Conservation (phyloP, 2,113 vertebrate species). For the Anas platyrhynchos region DNA sequence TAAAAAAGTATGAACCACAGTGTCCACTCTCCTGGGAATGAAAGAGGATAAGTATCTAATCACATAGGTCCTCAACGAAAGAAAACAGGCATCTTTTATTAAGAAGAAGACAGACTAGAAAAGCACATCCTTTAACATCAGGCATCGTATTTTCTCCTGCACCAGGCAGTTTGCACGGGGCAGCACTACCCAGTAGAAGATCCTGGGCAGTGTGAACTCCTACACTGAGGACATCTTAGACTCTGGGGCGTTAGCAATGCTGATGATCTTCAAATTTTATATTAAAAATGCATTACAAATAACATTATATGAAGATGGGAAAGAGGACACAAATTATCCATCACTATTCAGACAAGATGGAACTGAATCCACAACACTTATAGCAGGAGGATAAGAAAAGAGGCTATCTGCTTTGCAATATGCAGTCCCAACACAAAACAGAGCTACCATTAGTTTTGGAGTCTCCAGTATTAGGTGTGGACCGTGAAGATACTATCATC, state of each 20-base stretch:
- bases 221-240: background rate
- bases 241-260: background rate
- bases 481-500: background rate
- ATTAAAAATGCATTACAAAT: background rate
- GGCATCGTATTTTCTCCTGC: background rate
- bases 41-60: background rate
- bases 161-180: background rate
- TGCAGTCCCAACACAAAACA: background rate
- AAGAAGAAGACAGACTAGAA: background rate
- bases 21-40: background rate
- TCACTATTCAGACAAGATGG: background rate
- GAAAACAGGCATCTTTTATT: background rate
- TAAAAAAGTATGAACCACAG: background rate
- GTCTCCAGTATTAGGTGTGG: background rate
- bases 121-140: background rate
- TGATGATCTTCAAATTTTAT: background rate
- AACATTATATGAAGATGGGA: background rate
- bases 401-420: background rate
- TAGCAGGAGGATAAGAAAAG: background rate
- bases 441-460: background rate
- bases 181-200: background rate
- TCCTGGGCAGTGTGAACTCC: accelerated
- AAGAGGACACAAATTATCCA: background rate
- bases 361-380: background rate
- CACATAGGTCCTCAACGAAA: background rate